Conservation (phyloP, 2,113 vertebrate genomes). For the Pluvialis apricaria region DNA sequence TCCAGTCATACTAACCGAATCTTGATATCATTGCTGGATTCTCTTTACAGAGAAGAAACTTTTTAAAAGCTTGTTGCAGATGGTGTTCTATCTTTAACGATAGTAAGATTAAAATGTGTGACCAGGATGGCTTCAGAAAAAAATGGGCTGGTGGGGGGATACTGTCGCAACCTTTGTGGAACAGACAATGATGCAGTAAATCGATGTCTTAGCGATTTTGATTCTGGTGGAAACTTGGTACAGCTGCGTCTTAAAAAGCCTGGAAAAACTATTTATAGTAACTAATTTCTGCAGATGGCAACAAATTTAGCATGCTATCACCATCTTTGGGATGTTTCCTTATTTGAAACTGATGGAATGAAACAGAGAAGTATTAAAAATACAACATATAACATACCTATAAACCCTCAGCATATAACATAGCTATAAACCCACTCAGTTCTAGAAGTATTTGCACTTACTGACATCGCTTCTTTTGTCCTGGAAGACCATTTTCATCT, state of each 20-base stretch:
- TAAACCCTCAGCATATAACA: background rate
- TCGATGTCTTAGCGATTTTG: background rate
- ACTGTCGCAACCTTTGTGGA: background rate
- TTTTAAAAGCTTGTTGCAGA: constrained; percentile 3
- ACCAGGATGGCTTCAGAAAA: background rate
- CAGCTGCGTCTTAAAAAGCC: constrained; percentile 57
- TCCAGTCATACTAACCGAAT: background rate
- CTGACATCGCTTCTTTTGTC: background rate
- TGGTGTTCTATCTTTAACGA: background rate
- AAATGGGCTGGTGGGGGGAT: background rate
- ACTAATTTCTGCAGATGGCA: constrained; percentile 23
- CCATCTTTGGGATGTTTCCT: constrained; percentile 15
- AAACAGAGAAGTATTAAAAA: background rate
- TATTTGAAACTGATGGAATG: background rate
- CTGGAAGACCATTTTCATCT: background rate
- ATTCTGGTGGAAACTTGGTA: constrained; percentile 50
- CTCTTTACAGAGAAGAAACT: background rate
- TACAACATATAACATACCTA: background rate
- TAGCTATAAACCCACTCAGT: background rate
- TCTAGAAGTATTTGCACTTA: background rate
- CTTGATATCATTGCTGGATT: background rate
- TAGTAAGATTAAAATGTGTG: background rate
- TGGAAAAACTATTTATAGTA: constrained; percentile 55
- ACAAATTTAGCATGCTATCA: constrained; percentile 8
- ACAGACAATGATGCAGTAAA: background rate